Conservation (phyloP, 1,140 invertebrate species). For the Chymomyza costata region DNA sequence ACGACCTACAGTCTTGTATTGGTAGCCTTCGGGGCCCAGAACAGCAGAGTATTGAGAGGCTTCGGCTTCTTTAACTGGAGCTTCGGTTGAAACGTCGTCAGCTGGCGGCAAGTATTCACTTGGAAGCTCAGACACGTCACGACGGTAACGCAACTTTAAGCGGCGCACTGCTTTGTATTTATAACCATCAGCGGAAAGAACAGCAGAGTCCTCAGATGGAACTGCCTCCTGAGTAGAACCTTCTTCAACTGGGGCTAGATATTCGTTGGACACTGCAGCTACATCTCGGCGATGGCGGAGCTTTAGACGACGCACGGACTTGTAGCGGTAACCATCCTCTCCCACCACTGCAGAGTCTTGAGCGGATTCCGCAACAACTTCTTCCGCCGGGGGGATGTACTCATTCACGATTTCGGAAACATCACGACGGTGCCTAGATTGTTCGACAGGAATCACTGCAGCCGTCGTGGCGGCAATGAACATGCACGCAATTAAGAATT, state of each 20-base stretch:
- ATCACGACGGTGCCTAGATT: slow-evolving; percentile 67
- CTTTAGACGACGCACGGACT: slow-evolving; percentile 44
- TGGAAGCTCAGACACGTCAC: slow-evolving; percentile 32
- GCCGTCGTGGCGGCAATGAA: slow-evolving; percentile 69
- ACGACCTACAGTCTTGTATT: slow-evolving; percentile 56
- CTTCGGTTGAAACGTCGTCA: slow-evolving; percentile 17
- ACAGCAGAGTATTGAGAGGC: slow-evolving; percentile 34
- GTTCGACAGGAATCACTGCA: slow-evolving; percentile 73
- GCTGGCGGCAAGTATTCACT: slow-evolving; percentile 40
- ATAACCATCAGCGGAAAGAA: slow-evolving; percentile 44
- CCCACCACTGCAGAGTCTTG: slow-evolving; percentile 41
- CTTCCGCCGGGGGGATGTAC: slow-evolving; percentile 54
- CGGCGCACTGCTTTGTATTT: slow-evolving; percentile 47
- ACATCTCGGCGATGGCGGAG: slow-evolving; percentile 54
- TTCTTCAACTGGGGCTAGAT: slow-evolving; percentile 47
- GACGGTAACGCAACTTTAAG: slow-evolving; percentile 39
- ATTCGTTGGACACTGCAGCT: slow-evolving; percentile 44
- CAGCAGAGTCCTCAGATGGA: slow-evolving; percentile 17
- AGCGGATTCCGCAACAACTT: slow-evolving; percentile 32
- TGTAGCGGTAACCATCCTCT: slow-evolving; percentile 50
- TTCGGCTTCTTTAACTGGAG: slow-evolving; percentile 5
- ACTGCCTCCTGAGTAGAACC: slow-evolving; percentile 15
- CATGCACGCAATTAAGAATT: slow-evolving; percentile 64
- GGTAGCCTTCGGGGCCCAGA: slow-evolving; percentile 40
- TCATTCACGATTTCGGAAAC: slow-evolving; percentile 57